These are phyloP conservation scores for Drosophila teissieri DNA, from an alignment of 1,140 invertebrate species.

Conservation along the genomic window DNA sequence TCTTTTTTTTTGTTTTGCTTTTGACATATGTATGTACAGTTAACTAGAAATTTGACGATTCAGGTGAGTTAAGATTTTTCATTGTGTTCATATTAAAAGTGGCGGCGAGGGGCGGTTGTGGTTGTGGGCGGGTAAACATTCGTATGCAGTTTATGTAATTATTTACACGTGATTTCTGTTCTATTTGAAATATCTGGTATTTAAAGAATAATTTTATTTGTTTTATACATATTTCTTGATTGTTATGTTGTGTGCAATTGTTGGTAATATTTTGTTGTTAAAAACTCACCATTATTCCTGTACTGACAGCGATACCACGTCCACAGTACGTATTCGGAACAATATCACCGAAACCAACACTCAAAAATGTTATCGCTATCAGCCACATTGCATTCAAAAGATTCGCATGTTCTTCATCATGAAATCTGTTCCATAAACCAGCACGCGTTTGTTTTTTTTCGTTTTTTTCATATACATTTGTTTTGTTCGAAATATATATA, in stretches of 20 bases:
- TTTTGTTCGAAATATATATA: slow-evolving; percentile 29
- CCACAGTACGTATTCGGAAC: slow-evolving; percentile 99
- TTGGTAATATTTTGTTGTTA: slow-evolving; percentile 50
- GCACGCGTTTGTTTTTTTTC: slow-evolving; percentile 8
- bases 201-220: slow-evolving; percentile 7
- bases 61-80: slow-evolving; percentile 18
- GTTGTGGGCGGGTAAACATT: slow-evolving; percentile 43
- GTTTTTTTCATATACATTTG: slow-evolving; percentile 2
- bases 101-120: slow-evolving; percentile 25
- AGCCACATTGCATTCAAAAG: slow-evolving; percentile 99
- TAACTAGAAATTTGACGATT: slow-evolving; percentile 27
- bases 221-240: slow-evolving; percentile 12
- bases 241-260: slow-evolving; percentile 51
- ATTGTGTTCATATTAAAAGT: slow-evolving; percentile 26
- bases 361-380: slow-evolving; percentile 98
- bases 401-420: slow-evolving; percentile 98
- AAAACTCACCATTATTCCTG: slow-evolving; percentile 97
- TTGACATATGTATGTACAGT: slow-evolving; percentile 33
- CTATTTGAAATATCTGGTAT: slow-evolving; percentile 12
- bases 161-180: slow-evolving; percentile 66
- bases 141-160: slow-evolving; percentile 67
- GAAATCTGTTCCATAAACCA: slow-evolving; percentile 89
- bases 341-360: slow-evolving; percentile 99
- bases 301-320: slow-evolving; percentile 98
- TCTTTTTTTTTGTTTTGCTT: neutral